phyloP scores from a whole-genome alignment of 2,797 vertebrate species.

The Champsocephalus esox region DNA sequence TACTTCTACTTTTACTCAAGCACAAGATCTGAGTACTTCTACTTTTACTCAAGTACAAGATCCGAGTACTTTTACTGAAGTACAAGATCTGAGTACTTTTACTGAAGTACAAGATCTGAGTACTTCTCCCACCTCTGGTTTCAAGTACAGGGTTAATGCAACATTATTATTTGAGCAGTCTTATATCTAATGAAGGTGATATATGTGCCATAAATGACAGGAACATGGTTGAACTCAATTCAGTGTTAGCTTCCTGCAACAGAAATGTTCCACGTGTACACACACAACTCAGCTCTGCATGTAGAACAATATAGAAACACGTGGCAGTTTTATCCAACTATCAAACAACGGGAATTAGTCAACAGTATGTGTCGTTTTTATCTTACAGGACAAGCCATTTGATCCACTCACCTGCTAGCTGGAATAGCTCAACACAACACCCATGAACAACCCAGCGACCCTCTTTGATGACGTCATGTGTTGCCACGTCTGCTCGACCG shows the following conservation, averaged over 20 bases:
- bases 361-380: accelerated
- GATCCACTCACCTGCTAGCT: constrained; percentile 64
- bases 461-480: constrained; percentile 75
- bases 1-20: no score
- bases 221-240: background rate
- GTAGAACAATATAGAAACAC: background rate
- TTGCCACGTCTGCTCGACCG: constrained; percentile 81
- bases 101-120: no score
- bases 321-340: no score
- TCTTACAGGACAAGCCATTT: background rate
- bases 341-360: accelerated
- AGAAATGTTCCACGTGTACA: constrained; percentile 38
- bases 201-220: no score
- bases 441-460: constrained; percentile 59
- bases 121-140: no score
- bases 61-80: no score
- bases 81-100: no score
- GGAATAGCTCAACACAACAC: constrained; percentile 27
- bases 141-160: background rate
- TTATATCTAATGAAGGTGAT: no score
- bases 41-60: no score
- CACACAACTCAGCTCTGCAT: background rate
- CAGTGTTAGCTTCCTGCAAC: constrained; percentile 18
- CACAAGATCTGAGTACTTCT: no score
- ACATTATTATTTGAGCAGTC: no score